Evolutionary conservation across 2,888 invertebrate species (phyloP).

Genomic region (Alentia gelatinosa): DNA sequence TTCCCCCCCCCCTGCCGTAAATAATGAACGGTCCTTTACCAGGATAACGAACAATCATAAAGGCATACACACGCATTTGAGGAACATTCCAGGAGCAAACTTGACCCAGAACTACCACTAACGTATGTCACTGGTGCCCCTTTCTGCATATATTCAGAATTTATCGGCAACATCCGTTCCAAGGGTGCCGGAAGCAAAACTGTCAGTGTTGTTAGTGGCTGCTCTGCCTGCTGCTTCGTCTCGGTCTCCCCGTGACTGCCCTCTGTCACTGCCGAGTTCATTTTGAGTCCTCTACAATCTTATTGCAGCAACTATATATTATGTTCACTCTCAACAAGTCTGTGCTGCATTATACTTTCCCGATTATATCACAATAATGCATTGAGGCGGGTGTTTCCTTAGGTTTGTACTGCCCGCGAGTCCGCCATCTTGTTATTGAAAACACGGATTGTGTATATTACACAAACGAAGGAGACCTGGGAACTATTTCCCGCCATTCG

Average conservation of each 20-base stretch:
- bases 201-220: background rate
- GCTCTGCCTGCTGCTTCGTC: too few relatives aligned
- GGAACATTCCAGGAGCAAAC: background rate
- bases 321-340: background rate
- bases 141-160: background rate
- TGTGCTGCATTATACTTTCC: background rate
- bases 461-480: too few relatives aligned
- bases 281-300: too few relatives aligned
- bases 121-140: background rate
- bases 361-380: too few relatives aligned
- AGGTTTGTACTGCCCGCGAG: too few relatives aligned
- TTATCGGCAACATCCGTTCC: background rate
- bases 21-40: background rate
- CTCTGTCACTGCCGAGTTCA: too few relatives aligned
- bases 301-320: too few relatives aligned
- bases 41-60: background rate
- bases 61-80: background rate
- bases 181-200: background rate
- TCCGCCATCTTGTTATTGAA: too few relatives aligned
- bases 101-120: background rate
- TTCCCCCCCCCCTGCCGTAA: background rate
- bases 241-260: too few relatives aligned
- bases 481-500: too few relatives aligned
- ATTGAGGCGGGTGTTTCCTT: too few relatives aligned
- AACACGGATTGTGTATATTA: too few relatives aligned